Evolutionary conservation across 2,113 vertebrate species (phyloP), one percentile per base, ranked within the genome.

Genomic region (Panthera tigris): DNA sequence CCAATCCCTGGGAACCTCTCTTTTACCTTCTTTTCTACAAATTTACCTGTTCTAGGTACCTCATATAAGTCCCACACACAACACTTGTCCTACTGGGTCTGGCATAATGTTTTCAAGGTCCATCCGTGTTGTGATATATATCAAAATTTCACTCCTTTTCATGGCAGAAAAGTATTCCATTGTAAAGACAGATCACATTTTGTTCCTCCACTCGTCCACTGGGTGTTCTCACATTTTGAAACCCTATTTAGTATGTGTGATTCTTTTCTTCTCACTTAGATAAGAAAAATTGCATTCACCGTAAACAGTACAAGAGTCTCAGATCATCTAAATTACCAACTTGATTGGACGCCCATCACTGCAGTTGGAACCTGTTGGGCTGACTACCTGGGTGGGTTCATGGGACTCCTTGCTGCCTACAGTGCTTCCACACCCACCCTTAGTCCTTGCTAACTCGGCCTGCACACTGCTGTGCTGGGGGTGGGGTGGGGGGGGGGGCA

Each of bases 71-170:
- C 21, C 29, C 61, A 65, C 39, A 66, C 27, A 31, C 14, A 45
- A 0, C 61, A 18, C 27, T 39, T 48, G 0, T 73, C 63, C 14
- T 36, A 69, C 7, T 50, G 7, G 14, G 19, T 36, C 82, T 88
- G 36, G 4, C 23, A 18, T 85, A 7, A n/a, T 57, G 48, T 41
- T 83, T 73, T 11, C 74, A 48, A 71, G n/a, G 25, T 23, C 23
- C 12, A 1, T 18, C 27, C 2, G 1, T 23, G 9, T 41, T 25
- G 7, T 19, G 61, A 21, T 2, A n/a, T 5, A 5, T 13, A 14
- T 27, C 5, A 27, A 33, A 92, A 10, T 19, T 29, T 27, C 16
- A 21, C 45, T 92, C 18, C 57, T 69, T 92, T 50, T 83, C 33
- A 45, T 11, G 9, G 1, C 6, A 73, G 50, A 76, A 33, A 39